Percentiles rank a stretch among this genome's conserved stretches.
These are phyloP conservation scores for Drosophila pullipes DNA, from an alignment of 2,888 invertebrate species.

Conservation along the genomic window DNA sequence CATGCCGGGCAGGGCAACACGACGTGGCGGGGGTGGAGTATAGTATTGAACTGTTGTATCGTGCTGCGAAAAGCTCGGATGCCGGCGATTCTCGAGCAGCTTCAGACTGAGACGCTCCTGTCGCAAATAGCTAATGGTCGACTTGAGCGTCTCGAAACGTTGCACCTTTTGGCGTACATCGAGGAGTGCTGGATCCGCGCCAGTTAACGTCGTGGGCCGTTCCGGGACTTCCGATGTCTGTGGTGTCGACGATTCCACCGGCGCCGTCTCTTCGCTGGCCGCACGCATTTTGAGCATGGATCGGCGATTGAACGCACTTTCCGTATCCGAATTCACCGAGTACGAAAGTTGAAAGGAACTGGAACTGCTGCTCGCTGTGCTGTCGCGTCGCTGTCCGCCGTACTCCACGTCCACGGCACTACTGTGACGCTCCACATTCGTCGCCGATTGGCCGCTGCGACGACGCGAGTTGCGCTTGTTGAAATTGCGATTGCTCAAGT, in stretches of 20 bases:
- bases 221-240: not conserved
- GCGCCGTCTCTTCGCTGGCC: constrained; percentile 26
- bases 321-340: constrained; percentile 83
- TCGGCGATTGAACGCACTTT: constrained; percentile 78
- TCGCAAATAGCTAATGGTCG: constrained; percentile 44
- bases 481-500: constrained; percentile 82
- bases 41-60: not conserved
- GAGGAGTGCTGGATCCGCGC: constrained; percentile 74
- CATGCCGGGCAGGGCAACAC: constrained; percentile 59
- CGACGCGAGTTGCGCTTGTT: constrained; percentile 78
- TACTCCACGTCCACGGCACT: constrained; percentile 44
- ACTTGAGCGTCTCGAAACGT: constrained; percentile 79
- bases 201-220: constrained; percentile 41
- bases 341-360: constrained; percentile 80
- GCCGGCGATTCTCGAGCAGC: constrained; percentile 64
- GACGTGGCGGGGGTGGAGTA: constrained; percentile 58
- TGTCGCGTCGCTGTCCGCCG: constrained; percentile 51
- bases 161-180: constrained; percentile 80
- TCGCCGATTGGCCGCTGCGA: constrained; percentile 57
- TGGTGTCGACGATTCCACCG: not conserved
- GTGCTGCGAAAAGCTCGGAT: constrained; percentile 48
- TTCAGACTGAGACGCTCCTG: constrained; percentile 67
- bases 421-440: constrained; percentile 57
- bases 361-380: constrained; percentile 54
- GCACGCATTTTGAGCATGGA: constrained; percentile 77